Conservation (phyloP, 2,797 vertebrate species). For the Propithecus perrieri region DNA sequence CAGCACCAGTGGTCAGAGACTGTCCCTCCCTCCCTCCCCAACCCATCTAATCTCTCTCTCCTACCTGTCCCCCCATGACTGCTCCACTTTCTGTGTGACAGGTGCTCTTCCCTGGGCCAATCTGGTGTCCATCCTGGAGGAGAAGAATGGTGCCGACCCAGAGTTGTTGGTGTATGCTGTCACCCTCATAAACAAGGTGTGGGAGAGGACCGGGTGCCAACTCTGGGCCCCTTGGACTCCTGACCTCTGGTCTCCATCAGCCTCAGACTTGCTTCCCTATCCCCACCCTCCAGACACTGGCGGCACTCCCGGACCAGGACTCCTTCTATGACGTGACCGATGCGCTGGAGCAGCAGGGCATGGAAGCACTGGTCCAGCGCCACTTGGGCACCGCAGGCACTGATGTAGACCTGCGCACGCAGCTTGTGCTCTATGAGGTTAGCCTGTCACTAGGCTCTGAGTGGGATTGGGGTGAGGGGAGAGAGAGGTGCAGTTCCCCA, state of each 20-base stretch:
- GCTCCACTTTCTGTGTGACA: conserved; percentile 69
- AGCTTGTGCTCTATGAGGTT: conserved; percentile 94
- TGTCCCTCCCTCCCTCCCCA: neutral
- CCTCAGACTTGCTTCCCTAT: conserved; percentile 28
- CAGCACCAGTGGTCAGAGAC: conserved; percentile 87
- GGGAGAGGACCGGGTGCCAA: neutral
- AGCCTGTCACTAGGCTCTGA: neutral
- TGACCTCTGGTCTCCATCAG: neutral
- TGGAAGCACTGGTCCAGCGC: conserved; percentile 92
- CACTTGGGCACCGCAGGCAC: conserved; percentile 88
- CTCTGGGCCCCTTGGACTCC: neutral
- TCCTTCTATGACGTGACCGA: conserved; percentile 96
- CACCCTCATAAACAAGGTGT: conserved; percentile 97
- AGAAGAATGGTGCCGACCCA: conserved; percentile 90
- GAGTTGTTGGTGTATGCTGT: conserved; percentile 94
- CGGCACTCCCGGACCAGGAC: conserved; percentile 95
- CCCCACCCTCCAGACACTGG: conserved; percentile 87
- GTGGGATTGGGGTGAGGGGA: too few relatives aligned
- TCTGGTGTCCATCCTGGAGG: conserved; percentile 91
- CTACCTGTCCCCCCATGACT: neutral
- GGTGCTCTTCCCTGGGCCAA: conserved; percentile 90
- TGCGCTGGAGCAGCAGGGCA: conserved; percentile 93
- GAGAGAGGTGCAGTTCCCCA: neutral
- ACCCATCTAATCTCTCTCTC: neutral
- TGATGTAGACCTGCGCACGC: conserved; percentile 90